A percentile compares a stretch with the other conserved stretches of the same genome.
Evolutionary conservation across 2,797 vertebrate genomes (phyloP).

Genomic region (Liparis tanakae): DNA sequence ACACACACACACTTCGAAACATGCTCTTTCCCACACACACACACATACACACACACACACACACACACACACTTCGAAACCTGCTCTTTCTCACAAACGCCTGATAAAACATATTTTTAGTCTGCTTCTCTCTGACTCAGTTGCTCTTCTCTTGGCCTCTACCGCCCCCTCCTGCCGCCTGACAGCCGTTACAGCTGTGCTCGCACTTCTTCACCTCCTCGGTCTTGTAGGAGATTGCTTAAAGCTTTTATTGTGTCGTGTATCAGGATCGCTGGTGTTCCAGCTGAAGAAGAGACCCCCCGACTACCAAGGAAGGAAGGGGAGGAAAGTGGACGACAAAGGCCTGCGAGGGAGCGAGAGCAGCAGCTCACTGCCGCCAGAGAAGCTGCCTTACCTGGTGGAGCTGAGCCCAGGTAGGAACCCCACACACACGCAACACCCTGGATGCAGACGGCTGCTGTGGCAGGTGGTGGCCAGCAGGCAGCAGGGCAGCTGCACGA

Average conservation of each 20-base stretch:
- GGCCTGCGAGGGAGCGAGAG: conserved; percentile 81
- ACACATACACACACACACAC: not conserved
- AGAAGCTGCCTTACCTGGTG: conserved; percentile 96
- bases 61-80: not conserved
- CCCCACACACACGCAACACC: conserved; percentile 1
- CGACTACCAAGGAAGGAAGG: conserved; percentile 89
- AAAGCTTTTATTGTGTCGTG: not conserved
- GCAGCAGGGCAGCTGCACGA: conserved; percentile 19
- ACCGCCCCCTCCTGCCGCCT: conserved; percentile 46
- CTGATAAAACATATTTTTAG: not conserved
- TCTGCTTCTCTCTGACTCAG: not conserved
- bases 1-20: not conserved
- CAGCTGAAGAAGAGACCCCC: conserved; percentile 94
- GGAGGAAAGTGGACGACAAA: conserved; percentile 88
- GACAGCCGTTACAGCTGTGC: conserved; percentile 35
- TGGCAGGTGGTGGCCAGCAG: conserved; percentile 34
- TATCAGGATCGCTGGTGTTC: conserved; percentile 90
- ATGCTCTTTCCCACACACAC: not conserved
- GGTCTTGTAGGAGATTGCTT: not conserved
- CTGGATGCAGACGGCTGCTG: not conserved
- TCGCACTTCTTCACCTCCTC: too few species aligned
- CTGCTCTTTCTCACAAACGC: not conserved
- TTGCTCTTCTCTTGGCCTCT: conserved; percentile 15
- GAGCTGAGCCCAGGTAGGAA: conserved; percentile 95
- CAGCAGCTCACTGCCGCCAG: conserved; percentile 87